phyloP scores from a whole-genome alignment of 2,113 vertebrate species.

The Peromyscus californicus region DNA sequence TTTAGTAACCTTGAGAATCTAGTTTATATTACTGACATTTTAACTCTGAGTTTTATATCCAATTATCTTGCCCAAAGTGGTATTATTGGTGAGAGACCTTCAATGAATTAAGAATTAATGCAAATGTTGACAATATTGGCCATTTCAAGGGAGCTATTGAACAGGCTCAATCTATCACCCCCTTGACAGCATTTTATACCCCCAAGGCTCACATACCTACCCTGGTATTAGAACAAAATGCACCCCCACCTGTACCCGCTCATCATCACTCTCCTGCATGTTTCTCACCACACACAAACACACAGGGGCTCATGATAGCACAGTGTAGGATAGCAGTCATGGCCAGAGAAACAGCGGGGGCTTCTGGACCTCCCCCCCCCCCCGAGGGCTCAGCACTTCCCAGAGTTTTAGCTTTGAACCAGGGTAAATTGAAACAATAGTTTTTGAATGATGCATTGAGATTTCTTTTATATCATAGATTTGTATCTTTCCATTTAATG shows the following conservation, averaged over 20 bases:
- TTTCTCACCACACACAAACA: background rate
- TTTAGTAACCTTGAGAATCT: background rate
- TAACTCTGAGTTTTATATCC: background rate
- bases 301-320: fast-evolving
- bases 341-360: background rate
- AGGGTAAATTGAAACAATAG: background rate
- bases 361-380: fast-evolving
- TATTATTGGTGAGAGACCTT: background rate
- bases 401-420: background rate
- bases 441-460: background rate
- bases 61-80: background rate
- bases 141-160: background rate
- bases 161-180: too few species aligned
- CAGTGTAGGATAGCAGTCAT: background rate
- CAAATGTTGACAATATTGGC: background rate
- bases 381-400: background rate
- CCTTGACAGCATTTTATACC: background rate
- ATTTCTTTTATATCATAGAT: background rate
- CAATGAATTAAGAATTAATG: constrained; percentile 2
- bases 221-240: too few species aligned
- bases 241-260: too few species aligned
- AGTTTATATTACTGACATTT: background rate
- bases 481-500: background rate
- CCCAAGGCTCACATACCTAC: background rate
- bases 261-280: background rate